A percentile compares a stretch with the other conserved stretches of the same genome.
phyloP scores from a whole-genome alignment of 2,113 vertebrate genomes.

The Ardeotis arabs region DNA sequence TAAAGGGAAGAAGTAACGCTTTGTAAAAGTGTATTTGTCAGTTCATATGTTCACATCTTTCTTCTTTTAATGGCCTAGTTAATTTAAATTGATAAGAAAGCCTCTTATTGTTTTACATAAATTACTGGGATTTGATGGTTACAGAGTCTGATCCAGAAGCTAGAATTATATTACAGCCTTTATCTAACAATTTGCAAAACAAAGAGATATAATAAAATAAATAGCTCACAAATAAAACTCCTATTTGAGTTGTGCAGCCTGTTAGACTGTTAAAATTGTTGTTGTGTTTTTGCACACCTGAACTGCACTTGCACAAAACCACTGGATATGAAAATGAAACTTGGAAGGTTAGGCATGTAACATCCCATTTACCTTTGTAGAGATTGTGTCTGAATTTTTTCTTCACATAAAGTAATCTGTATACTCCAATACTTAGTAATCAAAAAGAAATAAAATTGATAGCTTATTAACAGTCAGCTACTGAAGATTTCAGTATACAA shows the following conservation, averaged over 20 bases:
- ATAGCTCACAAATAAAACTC: neutral
- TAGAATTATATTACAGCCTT: neutral
- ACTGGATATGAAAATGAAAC: neutral
- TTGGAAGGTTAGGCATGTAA: neutral
- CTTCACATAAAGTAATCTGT: neutral
- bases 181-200: neutral
- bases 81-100: neutral
- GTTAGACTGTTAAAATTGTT: neutral
- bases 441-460: neutral
- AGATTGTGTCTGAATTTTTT: neutral
- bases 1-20: neutral
- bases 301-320: neutral
- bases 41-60: neutral
- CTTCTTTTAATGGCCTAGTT: neutral
- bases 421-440: neutral
- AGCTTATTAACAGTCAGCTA: constrained; percentile 42
- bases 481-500: constrained; percentile 18
- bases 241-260: neutral
- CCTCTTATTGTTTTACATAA: neutral
- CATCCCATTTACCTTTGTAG: neutral
- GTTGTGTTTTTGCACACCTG: neutral
- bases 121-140: neutral
- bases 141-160: neutral
- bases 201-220: neutral
- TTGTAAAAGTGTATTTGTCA: neutral